Evolutionary conservation across 2,797 vertebrate genomes (phyloP).

Genomic region (Melanotaenia boesemani): DNA sequence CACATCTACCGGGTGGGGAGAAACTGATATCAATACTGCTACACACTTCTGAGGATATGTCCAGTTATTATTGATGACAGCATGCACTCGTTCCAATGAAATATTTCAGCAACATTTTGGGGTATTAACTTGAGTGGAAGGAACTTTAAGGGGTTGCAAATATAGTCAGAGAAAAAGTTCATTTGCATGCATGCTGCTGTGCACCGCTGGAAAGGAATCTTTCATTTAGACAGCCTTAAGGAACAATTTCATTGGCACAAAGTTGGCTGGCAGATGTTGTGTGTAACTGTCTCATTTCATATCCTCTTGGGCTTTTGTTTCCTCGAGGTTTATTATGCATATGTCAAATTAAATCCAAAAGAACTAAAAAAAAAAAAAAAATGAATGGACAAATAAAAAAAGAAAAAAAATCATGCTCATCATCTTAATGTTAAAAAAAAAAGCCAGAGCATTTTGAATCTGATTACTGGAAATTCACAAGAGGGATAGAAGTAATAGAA

Average conservation of each 20-base stretch:
- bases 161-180: constrained; percentile 1
- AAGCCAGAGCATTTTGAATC: constrained; percentile 23
- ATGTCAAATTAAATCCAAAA: constrained; percentile 21
- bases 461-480: constrained; percentile 23
- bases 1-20: constrained; percentile 27
- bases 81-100: constrained; percentile 6
- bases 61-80: constrained; percentile 63
- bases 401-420: neutral
- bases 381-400: constrained; percentile 4
- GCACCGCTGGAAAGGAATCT: neutral
- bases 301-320: constrained; percentile 33
- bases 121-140: constrained; percentile 28
- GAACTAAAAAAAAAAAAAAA: neutral
- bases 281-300: constrained; percentile 54
- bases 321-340: constrained; percentile 35
- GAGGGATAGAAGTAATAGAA: constrained; percentile 1
- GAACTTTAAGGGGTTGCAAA: constrained; percentile 31
- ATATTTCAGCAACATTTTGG: constrained; percentile 17
- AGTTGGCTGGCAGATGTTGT: constrained; percentile 49
- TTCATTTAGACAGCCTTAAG: constrained; percentile 43
- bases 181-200: neutral
- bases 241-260: constrained; percentile 27
- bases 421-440: constrained; percentile 17
- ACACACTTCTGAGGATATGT: constrained; percentile 45
- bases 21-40: constrained; percentile 63